These are phyloP conservation scores for Euplexia lucipara DNA, from an alignment of 2,888 invertebrate species.

Conservation along the genomic window DNA sequence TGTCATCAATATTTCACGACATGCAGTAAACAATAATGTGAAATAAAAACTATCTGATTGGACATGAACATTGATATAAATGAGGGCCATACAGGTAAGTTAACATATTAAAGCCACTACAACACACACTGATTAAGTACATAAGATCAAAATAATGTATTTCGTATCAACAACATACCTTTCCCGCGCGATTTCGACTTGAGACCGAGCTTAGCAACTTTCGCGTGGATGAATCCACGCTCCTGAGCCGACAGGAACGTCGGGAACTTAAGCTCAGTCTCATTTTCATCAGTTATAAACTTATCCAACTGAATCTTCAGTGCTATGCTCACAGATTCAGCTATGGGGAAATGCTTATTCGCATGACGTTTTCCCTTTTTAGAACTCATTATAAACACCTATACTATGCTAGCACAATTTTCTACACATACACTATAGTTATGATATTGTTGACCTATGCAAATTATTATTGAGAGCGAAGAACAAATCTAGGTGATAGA, in stretches of 20 bases:
- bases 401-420: conserved; percentile 21
- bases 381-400: conserved; percentile 79
- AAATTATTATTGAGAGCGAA: conserved; percentile 36
- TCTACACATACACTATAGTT: conserved; percentile 33
- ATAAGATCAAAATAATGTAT: conserved; percentile 29
- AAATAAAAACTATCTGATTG: neutral
- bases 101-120: neutral
- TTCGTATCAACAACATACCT: conserved; percentile 84
- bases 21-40: conserved; percentile 7
- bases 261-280: conserved; percentile 92
- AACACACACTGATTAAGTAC: neutral
- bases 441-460: conserved; percentile 58
- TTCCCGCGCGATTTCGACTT: conserved; percentile 96
- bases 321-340: conserved; percentile 88
- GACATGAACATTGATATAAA: neutral
- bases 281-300: conserved; percentile 86
- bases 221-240: conserved; percentile 95
- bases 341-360: conserved; percentile 87
- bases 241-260: conserved; percentile 94
- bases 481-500: conserved; percentile 36
- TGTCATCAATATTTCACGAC: conserved; percentile 28
- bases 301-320: conserved; percentile 87
- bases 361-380: conserved; percentile 84
- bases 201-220: conserved; percentile 93
- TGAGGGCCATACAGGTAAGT: neutral